Percentiles rank a stretch among this genome's conserved stretches.
These are phyloP conservation scores for Cetoscarus ocellatus DNA, from an alignment of 2,797 vertebrate genomes.

Conservation along the genomic window DNA sequence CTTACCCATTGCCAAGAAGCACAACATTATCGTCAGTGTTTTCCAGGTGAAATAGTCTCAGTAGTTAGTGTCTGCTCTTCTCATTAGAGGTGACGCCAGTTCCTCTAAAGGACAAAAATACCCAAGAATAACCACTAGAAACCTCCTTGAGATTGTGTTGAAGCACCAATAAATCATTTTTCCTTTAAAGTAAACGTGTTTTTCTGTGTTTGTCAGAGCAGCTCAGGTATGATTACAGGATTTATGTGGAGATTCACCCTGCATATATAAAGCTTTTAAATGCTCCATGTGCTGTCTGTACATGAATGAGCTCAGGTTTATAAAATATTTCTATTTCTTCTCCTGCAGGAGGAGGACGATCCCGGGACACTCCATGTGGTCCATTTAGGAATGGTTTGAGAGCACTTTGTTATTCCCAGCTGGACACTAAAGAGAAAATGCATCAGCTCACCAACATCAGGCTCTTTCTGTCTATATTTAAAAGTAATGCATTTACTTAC, in stretches of 20 bases:
- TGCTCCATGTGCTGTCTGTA: background rate
- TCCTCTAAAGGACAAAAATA: no score
- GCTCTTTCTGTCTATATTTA: background rate
- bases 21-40: no score
- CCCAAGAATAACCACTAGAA: no score
- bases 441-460: slow-evolving; percentile 4
- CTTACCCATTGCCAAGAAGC: no score
- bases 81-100: no score
- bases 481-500: background rate
- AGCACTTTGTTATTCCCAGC: slow-evolving; percentile 22
- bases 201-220: background rate
- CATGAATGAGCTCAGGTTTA: background rate
- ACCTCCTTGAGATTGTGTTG: no score
- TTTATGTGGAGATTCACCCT: background rate
- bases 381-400: slow-evolving; percentile 90
- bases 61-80: no score
- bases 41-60: no score
- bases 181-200: background rate
- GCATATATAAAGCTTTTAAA: background rate
- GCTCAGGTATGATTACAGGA: background rate
- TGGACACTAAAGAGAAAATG: background rate
- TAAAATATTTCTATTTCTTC: slow-evolving; percentile 37
- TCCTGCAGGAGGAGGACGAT: slow-evolving; percentile 78
- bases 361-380: slow-evolving; percentile 84
- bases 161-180: background rate